phyloP scores from a whole-genome alignment of 2,797 vertebrate genomes.

The Sebastes vulpes region DNA sequence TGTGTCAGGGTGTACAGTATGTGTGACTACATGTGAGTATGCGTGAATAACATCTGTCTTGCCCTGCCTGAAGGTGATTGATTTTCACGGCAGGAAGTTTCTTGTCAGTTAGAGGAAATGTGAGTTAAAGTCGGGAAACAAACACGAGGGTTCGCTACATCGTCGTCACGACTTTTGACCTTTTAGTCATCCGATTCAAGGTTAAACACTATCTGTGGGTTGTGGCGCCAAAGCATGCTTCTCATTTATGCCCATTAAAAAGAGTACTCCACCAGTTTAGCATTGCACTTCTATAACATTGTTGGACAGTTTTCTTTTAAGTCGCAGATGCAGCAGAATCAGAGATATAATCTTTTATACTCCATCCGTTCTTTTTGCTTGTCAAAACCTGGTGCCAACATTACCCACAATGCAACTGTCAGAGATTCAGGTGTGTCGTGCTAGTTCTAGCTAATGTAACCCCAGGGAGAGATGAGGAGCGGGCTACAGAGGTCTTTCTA shows the following conservation, averaged over 20 bases:
- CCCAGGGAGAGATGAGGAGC: neutral
- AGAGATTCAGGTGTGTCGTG: neutral
- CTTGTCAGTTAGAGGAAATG: slow-evolving; percentile 53
- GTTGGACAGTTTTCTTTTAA: neutral
- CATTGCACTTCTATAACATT: neutral
- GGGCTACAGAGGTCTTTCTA: neutral
- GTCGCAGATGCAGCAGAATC: neutral
- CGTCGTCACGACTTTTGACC: slow-evolving; percentile 28
- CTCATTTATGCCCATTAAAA: slow-evolving; percentile 1
- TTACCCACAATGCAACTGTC: neutral
- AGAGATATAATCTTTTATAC: neutral
- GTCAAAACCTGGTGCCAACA: neutral
- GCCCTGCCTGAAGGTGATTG: neutral
- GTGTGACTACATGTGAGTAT: slow-evolving; percentile 52
- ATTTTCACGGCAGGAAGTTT: slow-evolving; percentile 32
- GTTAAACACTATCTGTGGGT: neutral
- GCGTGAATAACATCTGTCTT: slow-evolving; percentile 47
- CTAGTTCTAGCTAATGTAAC: neutral
- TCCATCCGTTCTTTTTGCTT: neutral
- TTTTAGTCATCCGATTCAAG: slow-evolving; percentile 7
- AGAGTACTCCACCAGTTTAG: neutral
- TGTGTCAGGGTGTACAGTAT: slow-evolving; percentile 35
- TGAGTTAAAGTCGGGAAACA: slow-evolving; percentile 44
- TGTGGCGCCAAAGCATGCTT: neutral
- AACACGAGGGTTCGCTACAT: slow-evolving; percentile 11